These are phyloP conservation scores for Carcinoscorpius rotundicauda DNA, from an alignment of 1,140 invertebrate species.

Conservation along the genomic window DNA sequence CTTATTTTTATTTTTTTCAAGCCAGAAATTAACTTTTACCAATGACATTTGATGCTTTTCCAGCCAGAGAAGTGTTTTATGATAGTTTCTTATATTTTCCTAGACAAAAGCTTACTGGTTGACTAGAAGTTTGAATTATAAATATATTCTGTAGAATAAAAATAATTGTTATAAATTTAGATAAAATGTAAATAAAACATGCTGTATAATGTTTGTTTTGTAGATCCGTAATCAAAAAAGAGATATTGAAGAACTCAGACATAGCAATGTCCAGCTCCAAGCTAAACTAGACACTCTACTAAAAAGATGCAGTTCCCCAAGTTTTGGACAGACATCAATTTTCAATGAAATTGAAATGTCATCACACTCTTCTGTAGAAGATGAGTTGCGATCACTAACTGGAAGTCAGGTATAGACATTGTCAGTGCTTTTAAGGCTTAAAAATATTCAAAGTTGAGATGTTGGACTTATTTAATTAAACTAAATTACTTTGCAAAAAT, in stretches of 20 bases:
- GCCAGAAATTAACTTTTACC: too few relatives aligned
- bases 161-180: background rate
- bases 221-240: constrained; percentile 1
- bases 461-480: too few relatives aligned
- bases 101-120: background rate
- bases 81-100: background rate
- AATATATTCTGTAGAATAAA: background rate
- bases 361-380: background rate
- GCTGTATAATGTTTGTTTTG: background rate
- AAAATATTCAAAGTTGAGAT: too few relatives aligned
- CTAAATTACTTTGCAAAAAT: too few relatives aligned
- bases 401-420: background rate
- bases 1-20: too few relatives aligned
- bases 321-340: background rate
- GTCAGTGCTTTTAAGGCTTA: too few relatives aligned
- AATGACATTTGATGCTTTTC: background rate
- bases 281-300: background rate
- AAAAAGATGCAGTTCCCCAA: background rate
- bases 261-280: background rate
- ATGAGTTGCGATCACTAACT: background rate
- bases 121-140: background rate
- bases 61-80: background rate
- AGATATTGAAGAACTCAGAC: background rate
- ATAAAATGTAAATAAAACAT: background rate
- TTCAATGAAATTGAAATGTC: constrained; percentile 1